A percentile compares a stretch with the other conserved stretches of the same genome.
These are phyloP conservation scores for Steinernema khuongi DNA, from an alignment of 1,140 invertebrate species.

Conservation along the genomic window DNA sequence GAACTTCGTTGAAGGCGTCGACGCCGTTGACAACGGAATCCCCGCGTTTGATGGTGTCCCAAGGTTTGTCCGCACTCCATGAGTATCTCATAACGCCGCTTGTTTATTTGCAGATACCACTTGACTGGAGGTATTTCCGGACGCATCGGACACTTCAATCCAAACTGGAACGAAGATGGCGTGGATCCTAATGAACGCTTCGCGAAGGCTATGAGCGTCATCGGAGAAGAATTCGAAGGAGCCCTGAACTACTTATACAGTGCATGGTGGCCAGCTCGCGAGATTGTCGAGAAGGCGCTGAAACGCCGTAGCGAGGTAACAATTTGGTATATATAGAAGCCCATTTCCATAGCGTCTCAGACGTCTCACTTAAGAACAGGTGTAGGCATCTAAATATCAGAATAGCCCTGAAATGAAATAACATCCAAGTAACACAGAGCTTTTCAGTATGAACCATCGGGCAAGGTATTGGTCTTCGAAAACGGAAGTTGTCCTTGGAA, in stretches of 20 bases:
- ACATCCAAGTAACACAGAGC: no score
- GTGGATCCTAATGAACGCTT: slow-evolving; percentile 59
- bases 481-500: slow-evolving; percentile 75
- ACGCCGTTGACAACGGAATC: slow-evolving; percentile 92
- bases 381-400: no score
- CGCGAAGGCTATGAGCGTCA: slow-evolving; percentile 70
- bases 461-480: slow-evolving; percentile 72
- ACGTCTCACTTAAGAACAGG: not conserved
- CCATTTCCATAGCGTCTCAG: slow-evolving; percentile 10
- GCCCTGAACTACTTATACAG: slow-evolving; percentile 68
- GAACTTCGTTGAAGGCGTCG: slow-evolving; percentile 83
- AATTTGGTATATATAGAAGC: slow-evolving; percentile 14
- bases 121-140: slow-evolving; percentile 56
- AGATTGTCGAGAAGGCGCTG: slow-evolving; percentile 70
- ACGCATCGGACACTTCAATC: slow-evolving; percentile 75
- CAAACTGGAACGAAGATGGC: slow-evolving; percentile 72
- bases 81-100: slow-evolving; percentile 8
- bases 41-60: slow-evolving; percentile 71
- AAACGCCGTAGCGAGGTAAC: slow-evolving; percentile 66
- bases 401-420: no score
- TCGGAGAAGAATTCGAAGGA: slow-evolving; percentile 75
- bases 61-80: slow-evolving; percentile 55
- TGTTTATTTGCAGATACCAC: slow-evolving; percentile 26
- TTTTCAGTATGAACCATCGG: slow-evolving; percentile 66
- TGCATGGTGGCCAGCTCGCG: slow-evolving; percentile 77